Evolutionary conservation across 2,797 vertebrate species (phyloP).

Genomic region (Neostethus bicornis): DNA sequence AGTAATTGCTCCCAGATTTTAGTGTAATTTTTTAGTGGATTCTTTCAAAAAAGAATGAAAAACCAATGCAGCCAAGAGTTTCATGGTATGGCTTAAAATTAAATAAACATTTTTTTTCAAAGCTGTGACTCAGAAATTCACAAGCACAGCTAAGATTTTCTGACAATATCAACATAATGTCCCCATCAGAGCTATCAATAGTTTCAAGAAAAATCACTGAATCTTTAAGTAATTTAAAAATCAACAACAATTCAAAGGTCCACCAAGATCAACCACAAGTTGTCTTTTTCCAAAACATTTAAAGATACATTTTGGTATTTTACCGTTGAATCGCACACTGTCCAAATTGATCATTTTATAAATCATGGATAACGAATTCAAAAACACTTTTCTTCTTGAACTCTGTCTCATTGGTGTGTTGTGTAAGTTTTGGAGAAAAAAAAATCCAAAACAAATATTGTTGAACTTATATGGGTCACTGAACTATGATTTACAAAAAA

Average conservation of each 20-base stretch:
- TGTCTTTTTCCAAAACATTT: no score
- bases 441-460: conserved; percentile 4
- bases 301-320: no score
- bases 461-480: conserved; percentile 1
- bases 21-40: not conserved
- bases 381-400: conserved; percentile 3
- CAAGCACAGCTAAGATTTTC: no score
- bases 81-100: no score
- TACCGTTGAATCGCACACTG: not conserved
- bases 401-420: conserved; percentile 21
- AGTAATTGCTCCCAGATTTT: not conserved
- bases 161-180: no score
- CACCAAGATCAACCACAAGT: no score
- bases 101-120: no score
- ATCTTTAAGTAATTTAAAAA: no score
- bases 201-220: not conserved
- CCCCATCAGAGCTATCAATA: not conserved
- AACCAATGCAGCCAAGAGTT: not conserved
- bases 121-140: no score
- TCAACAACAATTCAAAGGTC: no score
- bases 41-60: not conserved
- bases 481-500: no score
- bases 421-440: conserved; percentile 1
- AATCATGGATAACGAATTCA: not conserved
- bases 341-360: not conserved